Percentiles rank a stretch among this genome's conserved stretches.
Conservation (phyloP, 2,113 vertebrate genomes). For the Myiozetetes cayanensis region DNA sequence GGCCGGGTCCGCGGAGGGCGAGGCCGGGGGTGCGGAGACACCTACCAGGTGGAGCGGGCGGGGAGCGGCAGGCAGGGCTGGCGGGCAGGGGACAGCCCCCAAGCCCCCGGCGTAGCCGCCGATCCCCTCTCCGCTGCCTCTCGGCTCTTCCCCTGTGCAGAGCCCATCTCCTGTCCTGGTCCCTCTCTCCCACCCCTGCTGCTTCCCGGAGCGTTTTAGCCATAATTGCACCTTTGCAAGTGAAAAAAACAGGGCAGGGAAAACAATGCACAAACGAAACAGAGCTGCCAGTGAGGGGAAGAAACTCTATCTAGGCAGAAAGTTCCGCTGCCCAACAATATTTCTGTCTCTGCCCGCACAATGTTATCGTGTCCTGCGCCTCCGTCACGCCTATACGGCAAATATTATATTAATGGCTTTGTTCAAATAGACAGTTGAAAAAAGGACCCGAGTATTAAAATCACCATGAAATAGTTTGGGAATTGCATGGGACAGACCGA, state of each 20-base stretch:
- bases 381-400: constrained; percentile 74
- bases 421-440: constrained; percentile 60
- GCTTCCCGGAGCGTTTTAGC: neutral
- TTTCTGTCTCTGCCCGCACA: constrained; percentile 63
- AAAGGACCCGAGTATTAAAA: neutral
- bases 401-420: constrained; percentile 69
- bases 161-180: neutral
- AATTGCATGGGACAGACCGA: neutral
- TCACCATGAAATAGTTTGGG: neutral
- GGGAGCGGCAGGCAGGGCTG: neutral
- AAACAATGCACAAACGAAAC: constrained; percentile 54
- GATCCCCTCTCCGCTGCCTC: neutral
- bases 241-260: neutral
- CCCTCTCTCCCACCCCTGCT: neutral
- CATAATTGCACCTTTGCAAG: neutral
- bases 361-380: constrained; percentile 71
- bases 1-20: neutral
- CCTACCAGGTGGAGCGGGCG: neutral
- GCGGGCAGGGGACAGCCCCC: neutral
- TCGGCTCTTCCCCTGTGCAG: neutral
- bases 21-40: neutral
- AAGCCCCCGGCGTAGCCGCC: neutral
- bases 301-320: constrained; percentile 60
- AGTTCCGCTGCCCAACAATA: constrained; percentile 64
- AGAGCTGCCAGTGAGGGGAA: constrained; percentile 54